Evolutionary conservation across 1,140 invertebrate species (phyloP), one percentile per base, ranked within the genome.

Genomic region (Bombus confusus): DNA sequence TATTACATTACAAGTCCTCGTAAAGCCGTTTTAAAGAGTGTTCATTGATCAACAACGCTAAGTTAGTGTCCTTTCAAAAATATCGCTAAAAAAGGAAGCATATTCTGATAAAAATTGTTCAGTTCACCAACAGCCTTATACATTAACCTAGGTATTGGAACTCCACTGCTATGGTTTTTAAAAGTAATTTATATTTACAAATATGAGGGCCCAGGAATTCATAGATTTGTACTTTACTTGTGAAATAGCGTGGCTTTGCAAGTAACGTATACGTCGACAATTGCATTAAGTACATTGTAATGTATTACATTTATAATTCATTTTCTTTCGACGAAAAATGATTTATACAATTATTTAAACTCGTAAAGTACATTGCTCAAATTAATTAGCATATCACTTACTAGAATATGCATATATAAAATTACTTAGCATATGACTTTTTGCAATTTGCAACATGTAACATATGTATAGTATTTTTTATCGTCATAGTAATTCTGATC

Each of bases 171-270:
- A 25, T 72, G 52, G 28, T 37, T 52, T 62, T 37, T 59, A 39
- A 71, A 47, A 69, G 39, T 62, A 62, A 72, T 80, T 80, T 73
- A 66, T 77, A 81, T 73, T 62, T 85, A 85, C 34, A 85, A 47
- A 64, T 52, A 57, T 73, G 13, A 81, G 78, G 84, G 78, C 71
- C 84, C 75, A 71, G 71, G 85, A 34, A 82, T 86, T 77, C 28
- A 78, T 84, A 75, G 68, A 79, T 76, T 76, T 87, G 71, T 85
- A 87, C 73, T 68, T 86, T 86, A 72, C 80, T 88, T 83, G 79
- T 43, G 73, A 83, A 83, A 83, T 64, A 76, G 80, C 76, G 64
- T 82, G 47, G 41, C 69, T 74, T 59, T 74, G 37, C 59, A 62
- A 39, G 68, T 47, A 43, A 6, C 37, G 52, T 86, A 69, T 15